These are phyloP conservation scores for Furcifer pardalis DNA, from an alignment of 2,797 vertebrate species.

Conservation along the genomic window DNA sequence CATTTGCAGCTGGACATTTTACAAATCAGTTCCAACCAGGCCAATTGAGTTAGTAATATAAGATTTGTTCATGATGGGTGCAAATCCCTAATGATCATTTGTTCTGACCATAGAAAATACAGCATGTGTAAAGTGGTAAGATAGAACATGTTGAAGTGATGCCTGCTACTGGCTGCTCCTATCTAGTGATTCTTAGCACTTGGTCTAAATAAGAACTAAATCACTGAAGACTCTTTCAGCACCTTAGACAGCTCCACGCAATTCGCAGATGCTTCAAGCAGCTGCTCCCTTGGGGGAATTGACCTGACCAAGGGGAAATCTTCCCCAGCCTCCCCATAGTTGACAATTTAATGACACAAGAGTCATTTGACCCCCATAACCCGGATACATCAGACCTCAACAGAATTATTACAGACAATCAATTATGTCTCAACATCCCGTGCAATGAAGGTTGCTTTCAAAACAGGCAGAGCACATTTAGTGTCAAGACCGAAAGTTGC, in stretches of 20 bases:
- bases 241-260: slow-evolving; percentile 74
- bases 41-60: no score
- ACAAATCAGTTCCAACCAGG: no score
- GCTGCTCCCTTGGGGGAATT: background rate
- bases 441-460: background rate
- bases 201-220: background rate
- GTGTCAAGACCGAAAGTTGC: background rate
- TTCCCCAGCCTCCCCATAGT: background rate
- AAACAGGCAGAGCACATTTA: background rate
- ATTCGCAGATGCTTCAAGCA: background rate
- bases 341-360: slow-evolving; percentile 20
- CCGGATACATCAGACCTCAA: slow-evolving; percentile 23
- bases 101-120: no score
- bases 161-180: background rate
- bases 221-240: slow-evolving; percentile 70
- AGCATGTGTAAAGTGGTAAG: background rate
- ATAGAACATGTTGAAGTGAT: background rate
- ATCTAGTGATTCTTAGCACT: rapidly evolving
- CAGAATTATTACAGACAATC: slow-evolving; percentile 51
- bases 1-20: no score
- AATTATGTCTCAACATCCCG: slow-evolving; percentile 33
- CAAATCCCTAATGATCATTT: no score
- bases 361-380: slow-evolving; percentile 21
- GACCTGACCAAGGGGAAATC: background rate
- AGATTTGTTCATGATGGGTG: no score